Evolutionary conservation across 2,888 invertebrate genomes (phyloP), one percentile per base, ranked within the genome.

Genomic region (Mechanitis messenoides): DNA sequence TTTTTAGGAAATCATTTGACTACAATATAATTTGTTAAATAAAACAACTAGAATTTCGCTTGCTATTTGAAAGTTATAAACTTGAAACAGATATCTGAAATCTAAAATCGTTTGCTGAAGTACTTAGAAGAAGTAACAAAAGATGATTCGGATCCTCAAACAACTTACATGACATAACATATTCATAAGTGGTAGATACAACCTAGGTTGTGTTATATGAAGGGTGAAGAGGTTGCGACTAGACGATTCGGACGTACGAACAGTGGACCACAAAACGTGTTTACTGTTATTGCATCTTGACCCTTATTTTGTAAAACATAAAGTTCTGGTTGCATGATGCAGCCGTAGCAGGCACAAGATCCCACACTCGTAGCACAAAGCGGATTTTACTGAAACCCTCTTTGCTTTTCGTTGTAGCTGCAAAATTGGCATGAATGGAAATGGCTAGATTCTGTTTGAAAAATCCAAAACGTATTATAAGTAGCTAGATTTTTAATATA

Each of bases 341-440:
- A 58, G 50, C 63, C 63, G 55, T 31, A 50, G 28, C 50, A 31
- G 63, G 63, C 64, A 66, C 63, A 66, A 68, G 69, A 69, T 64
- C 67, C 65, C 59, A 65, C 63, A 66, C 65, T 65, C 62, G 61
- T 57, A 63, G 64, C 60, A 69, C 69, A 69, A 70, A 69, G 63
- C 61, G 60, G 61, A 63, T 67, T 68, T 67, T 64, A 70, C 64
- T 64, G 65, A 69, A 63, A 63, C 64, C 63, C 64, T 59, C 65
- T 66, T 67, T 68, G 64, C 65, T 62, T 68, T 63, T 65, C 58
- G 57, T 59, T 59, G 63, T 60, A 66, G 56, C 69, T 60, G 63
- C 62, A 62, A 69, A 71, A 69, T 70, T 69, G 67, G 62, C 65
- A 66, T 66, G 63, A 64, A 65, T 64, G 64, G 59, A 58, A 65